These are phyloP conservation scores for Adelphocoris suturalis DNA, from an alignment of 2,888 invertebrate species.

Conservation along the genomic window DNA sequence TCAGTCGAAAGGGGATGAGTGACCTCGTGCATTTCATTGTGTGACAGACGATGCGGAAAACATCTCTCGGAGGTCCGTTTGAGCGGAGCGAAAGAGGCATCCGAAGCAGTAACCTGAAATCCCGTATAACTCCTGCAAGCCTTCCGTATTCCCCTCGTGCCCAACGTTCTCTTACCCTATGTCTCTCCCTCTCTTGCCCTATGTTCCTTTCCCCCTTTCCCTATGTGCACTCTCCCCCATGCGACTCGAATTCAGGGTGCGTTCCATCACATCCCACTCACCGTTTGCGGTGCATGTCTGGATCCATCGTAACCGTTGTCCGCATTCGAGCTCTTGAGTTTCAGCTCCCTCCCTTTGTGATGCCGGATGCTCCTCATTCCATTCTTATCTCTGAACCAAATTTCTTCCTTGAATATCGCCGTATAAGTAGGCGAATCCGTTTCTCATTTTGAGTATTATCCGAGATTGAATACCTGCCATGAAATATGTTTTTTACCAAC, in stretches of 20 bases:
- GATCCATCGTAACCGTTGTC: constrained; percentile 46
- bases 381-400: background rate
- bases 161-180: background rate
- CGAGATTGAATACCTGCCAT: background rate
- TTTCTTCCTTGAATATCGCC: background rate
- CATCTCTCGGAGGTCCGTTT: constrained; percentile 48
- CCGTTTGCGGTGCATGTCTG: constrained; percentile 43
- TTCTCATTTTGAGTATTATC: background rate
- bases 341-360: constrained; percentile 4
- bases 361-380: constrained; percentile 14
- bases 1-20: background rate
- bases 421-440: background rate
- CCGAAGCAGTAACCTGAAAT: constrained; percentile 37
- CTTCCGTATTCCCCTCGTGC: background rate
- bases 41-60: constrained; percentile 42
- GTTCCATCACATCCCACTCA: constrained; percentile 33
- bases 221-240: background rate
- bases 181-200: too few relatives aligned
- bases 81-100: constrained; percentile 49
- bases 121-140: constrained; percentile 17
- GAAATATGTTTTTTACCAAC: too few relatives aligned
- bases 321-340: constrained; percentile 44
- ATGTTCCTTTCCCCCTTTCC: too few relatives aligned
- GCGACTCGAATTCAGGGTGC: constrained; percentile 40
- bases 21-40: constrained; percentile 45